Evolutionary conservation across 2,113 vertebrate genomes (phyloP).

Genomic region (Ardeotis arabs): DNA sequence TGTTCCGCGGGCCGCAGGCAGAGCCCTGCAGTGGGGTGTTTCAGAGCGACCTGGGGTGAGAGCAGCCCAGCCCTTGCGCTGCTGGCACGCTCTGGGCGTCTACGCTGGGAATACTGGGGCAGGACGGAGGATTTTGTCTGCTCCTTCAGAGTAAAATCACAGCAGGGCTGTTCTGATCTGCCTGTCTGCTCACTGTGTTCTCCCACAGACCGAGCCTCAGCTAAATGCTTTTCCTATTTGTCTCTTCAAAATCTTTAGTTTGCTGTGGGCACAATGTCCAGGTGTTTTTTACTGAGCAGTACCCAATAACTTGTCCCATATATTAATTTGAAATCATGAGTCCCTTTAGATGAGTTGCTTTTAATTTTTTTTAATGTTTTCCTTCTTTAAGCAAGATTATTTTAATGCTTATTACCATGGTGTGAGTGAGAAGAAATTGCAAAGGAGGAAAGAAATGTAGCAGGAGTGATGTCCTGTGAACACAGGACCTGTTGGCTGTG

Average conservation of each 20-base stretch:
- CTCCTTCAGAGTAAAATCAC: not conserved
- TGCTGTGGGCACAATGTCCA: not conserved
- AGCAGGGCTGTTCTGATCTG: not conserved
- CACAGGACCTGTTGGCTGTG: not conserved
- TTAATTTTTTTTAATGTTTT: not conserved
- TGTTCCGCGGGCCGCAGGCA: fast-evolving
- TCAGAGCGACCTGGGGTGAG: fast-evolving
- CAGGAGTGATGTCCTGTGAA: not conserved
- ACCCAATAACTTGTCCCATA: not conserved
- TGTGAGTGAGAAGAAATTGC: not conserved
- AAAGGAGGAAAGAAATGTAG: fast-evolving
- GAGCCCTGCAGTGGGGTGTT: fast-evolving
- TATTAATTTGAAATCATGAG: not conserved
- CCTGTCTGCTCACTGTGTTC: not conserved
- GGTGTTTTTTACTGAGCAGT: not conserved
- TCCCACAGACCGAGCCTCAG: not conserved
- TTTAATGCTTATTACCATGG: not conserved
- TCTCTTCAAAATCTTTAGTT: not conserved
- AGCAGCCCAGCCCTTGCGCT: not conserved
- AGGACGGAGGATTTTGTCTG: fast-evolving
- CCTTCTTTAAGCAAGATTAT: not conserved
- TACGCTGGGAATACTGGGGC: fast-evolving
- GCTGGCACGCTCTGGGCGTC: not conserved
- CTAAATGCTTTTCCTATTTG: not conserved
- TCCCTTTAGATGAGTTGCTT: not conserved